Base-by-base conservation (phyloP, 1,140 invertebrate genomes). In the Stegodyphus mimosarum region DNA sequence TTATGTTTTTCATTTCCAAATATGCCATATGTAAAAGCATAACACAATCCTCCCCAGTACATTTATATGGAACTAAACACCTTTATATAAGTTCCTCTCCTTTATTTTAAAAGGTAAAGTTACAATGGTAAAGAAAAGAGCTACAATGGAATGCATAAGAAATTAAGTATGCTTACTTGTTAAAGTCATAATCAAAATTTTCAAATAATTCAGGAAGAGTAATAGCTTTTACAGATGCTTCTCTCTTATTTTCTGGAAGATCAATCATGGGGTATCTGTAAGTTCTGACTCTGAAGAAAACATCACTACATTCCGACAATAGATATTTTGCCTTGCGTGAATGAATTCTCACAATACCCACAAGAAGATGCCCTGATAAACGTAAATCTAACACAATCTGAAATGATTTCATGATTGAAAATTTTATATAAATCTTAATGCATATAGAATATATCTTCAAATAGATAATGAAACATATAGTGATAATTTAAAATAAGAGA, bases 201-300 rank as follows among this genome's bases (percentile, higher is more conserved):
- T 88, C 88, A 71, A 89, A 87, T 50, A 87, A 86, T 72, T 89
- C 89, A 13, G 89, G 89, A 60, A 89, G 78, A 11, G 88, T 89
- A 52, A 89, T 89, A 5, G 88, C 87, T 53, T 87, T 87, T 18
- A 89, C 72, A 17, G 86, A 85, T 17, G 88, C 87, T 64, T 99
- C 97, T 87, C 97, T 91, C 89, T 98, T 97, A 88, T 98, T 97
- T 90, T 99, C 97, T 1, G 97, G 97, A 71, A 99, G 91, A 91
- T 99, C 98, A 1, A 99, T 98, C 94, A 98, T 97, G 15, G 97
- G 97, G 52, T 98, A 97, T 88, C 97, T 92, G 90, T 99, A 99
- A 96, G 98, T 97, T 93, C 98, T 99, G 88, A 99, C 99, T 92
- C 99, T 99, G 67, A 99, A 97, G 91, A 99, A 99, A 0, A 98